Percentiles rank a stretch among this genome's conserved stretches.
These are phyloP conservation scores for Lithosia quadra DNA, from an alignment of 2,888 invertebrate species.

Conservation along the genomic window DNA sequence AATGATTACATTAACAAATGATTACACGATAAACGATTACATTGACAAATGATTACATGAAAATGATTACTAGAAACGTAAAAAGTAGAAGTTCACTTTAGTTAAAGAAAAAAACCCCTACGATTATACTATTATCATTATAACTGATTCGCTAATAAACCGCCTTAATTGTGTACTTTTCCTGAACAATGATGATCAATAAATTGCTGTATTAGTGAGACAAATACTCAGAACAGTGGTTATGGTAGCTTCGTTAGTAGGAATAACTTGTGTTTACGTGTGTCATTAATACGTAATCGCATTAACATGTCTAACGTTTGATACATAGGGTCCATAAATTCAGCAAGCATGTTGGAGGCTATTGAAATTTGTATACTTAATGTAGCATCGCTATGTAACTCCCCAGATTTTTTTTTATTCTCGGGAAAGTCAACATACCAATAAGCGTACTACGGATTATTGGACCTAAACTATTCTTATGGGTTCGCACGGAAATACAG, in stretches of 20 bases:
- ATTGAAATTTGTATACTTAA: not conserved
- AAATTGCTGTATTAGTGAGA: not conserved
- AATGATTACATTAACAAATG: too few relatives aligned
- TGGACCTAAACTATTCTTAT: too few relatives aligned
- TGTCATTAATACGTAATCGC: conserved; percentile 29
- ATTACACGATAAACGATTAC: too few relatives aligned
- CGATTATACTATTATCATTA: too few relatives aligned
- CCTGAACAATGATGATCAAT: not conserved
- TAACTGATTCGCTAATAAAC: too few relatives aligned
- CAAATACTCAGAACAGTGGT: conserved; percentile 13
- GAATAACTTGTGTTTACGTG: conserved; percentile 26
- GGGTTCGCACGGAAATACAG: too few relatives aligned
- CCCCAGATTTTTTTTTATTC: not conserved
- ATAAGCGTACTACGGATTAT: too few relatives aligned
- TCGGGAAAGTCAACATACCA: too few relatives aligned
- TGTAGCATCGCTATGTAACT: not conserved
- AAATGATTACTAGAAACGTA: too few relatives aligned
- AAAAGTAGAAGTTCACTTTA: too few relatives aligned
- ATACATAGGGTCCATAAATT: not conserved
- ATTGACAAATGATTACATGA: too few relatives aligned
- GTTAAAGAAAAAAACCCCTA: too few relatives aligned
- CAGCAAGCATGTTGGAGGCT: not conserved
- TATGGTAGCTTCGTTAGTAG: conserved; percentile 17
- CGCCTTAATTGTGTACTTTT: not conserved
- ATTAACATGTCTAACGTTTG: conserved; percentile 21